A percentile compares a stretch with the other conserved stretches of the same genome.
These are phyloP conservation scores for Neolamprologus devosi DNA, from an alignment of 2,113 vertebrate species.

Conservation along the genomic window DNA sequence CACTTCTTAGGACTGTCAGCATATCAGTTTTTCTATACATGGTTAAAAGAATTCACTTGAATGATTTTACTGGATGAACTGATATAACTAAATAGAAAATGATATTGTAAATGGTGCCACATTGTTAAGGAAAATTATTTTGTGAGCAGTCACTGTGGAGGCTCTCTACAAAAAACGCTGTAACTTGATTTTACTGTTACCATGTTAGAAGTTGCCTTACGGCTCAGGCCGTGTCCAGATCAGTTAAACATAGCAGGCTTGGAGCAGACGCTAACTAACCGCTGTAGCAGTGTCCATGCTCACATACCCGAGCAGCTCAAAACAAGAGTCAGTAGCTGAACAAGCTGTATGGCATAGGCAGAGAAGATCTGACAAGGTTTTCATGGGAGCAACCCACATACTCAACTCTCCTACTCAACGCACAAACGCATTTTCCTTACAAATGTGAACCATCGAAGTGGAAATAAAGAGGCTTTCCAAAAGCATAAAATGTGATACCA, in stretches of 20 bases:
- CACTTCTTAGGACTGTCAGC: background rate
- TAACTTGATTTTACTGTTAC: background rate
- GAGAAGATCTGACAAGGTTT: background rate
- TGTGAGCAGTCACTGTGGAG: background rate
- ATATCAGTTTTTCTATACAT: background rate
- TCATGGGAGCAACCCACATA: background rate
- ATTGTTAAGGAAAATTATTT: background rate
- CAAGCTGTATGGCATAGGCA: background rate
- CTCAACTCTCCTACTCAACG: background rate
- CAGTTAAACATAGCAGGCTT: background rate
- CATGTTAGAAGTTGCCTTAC: background rate
- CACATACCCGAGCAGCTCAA: background rate
- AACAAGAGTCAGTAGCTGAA: background rate
- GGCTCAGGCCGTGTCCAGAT: background rate
- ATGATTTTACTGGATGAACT: background rate
- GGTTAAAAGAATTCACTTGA: background rate
- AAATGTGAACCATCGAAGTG: background rate
- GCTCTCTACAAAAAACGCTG: background rate
- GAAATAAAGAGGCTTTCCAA: background rate
- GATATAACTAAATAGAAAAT: background rate
- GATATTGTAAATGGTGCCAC: background rate
- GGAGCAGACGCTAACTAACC: background rate
- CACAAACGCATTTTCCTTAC: background rate
- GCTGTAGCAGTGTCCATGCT: background rate
- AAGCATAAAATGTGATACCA: background rate